Evolutionary conservation across 2,797 vertebrate genomes (phyloP), one percentile per base, ranked within the genome.

Genomic region (Esox lucius): DNA sequence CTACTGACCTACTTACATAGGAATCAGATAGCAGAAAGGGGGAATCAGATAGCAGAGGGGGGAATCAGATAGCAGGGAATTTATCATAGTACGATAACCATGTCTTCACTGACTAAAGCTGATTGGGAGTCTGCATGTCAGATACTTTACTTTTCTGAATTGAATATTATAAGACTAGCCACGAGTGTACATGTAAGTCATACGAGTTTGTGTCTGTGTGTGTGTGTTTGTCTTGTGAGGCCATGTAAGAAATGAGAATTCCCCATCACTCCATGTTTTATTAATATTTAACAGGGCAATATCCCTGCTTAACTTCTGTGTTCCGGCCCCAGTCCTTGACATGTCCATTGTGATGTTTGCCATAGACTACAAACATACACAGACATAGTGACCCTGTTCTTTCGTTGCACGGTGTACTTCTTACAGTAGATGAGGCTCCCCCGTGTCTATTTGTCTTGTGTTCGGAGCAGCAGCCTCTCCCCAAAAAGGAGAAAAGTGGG

Each of bases 161-260:
- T 13, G n/a, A 56, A n/a, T 61, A 64, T 53, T 70, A 35, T 19
- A 12, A 28, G 71, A 48, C 56, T 35, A 59, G 6, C 42, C 42
- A 46, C 9, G 12, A 2, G 42, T 46, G 3, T 46, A 12, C 1
- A 46, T 12, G 42, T 46, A 46, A 1, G 46, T 46, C 42, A 13
- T 61, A 62, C n/a, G 8, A 67, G 15, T 19, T 59, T 77, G 62
- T 74, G 59, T 3, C 5, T 39, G 16, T 77, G 62, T 74, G 59
- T 3, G 6, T 39, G 16, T 49, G 42, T 71, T 5, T 26, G 46
- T 17, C 16, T 66, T 35, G 31, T 16, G 31, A 31, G 17, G 19
- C 68, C 33, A 22, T 46, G 9, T 11, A 46, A 16, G 33, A 19
- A 26, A 13, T 1, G 5, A 39, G 66, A 17, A 68, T 11, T 9